Percentiles rank a stretch among this genome's conserved stretches.
These are phyloP conservation scores for Dasysyrphus albostriatus DNA, from an alignment of 2,888 invertebrate genomes.

Conservation along the genomic window DNA sequence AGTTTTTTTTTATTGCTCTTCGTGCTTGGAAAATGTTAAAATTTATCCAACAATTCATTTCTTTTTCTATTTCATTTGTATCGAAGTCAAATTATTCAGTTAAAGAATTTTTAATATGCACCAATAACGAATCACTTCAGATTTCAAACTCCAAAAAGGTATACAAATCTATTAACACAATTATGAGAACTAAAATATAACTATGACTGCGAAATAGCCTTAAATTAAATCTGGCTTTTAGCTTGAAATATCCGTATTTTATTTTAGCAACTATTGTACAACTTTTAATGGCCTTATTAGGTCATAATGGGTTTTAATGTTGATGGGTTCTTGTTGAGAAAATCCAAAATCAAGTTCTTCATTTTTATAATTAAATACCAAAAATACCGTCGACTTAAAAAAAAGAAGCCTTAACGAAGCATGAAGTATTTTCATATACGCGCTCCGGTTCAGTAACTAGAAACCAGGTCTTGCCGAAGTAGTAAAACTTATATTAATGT, in stretches of 20 bases:
- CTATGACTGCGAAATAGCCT: not conserved
- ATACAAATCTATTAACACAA: no score
- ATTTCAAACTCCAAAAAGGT: no score
- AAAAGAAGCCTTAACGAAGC: constrained; percentile 49
- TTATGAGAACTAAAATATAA: no score
- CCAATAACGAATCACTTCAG: no score
- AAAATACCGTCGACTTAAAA: not conserved
- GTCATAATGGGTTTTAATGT: not conserved
- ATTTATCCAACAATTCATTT: no score
- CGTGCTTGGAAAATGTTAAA: no score
- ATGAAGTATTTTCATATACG: constrained; percentile 46
- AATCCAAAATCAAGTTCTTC: not conserved
- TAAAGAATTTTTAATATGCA: no score
- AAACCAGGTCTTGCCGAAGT: constrained; percentile 40
- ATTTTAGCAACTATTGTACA: not conserved
- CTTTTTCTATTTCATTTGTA: no score
- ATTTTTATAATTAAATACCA: constrained; percentile 1
- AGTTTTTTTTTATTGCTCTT: no score
- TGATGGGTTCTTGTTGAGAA: constrained; percentile 12
- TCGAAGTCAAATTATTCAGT: no score
- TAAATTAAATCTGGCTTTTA: not conserved
- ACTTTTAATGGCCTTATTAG: constrained; percentile 3
- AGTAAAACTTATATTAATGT: constrained; percentile 17
- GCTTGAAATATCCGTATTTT: not conserved
- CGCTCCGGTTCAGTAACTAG: constrained; percentile 39